phyloP scores from a whole-genome alignment of 2,888 invertebrate species.

The Acrocyrtus sp. region DNA sequence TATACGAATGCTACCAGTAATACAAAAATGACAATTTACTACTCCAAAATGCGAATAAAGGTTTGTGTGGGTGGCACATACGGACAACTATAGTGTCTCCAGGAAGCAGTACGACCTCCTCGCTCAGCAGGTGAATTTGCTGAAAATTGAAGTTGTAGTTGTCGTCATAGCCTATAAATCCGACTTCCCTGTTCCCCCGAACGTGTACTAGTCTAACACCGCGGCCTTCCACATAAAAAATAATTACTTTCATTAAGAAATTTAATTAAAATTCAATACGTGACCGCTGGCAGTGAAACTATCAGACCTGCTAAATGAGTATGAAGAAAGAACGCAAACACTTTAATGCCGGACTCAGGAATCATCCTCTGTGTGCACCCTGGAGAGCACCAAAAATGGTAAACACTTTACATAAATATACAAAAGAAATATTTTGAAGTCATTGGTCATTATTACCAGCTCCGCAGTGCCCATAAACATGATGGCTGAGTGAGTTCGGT shows the following conservation, averaged over 20 bases:
- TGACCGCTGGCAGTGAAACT: not conserved
- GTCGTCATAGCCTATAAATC: constrained; percentile 29
- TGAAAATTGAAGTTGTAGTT: constrained; percentile 36
- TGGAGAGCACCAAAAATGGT: no score
- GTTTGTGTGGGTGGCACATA: constrained; percentile 5
- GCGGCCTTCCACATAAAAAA: no score
- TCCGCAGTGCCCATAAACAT: not conserved
- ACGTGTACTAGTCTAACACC: constrained; percentile 28
- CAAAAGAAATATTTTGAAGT: no score
- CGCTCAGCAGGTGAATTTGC: constrained; percentile 5
- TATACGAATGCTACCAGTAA: constrained; percentile 33
- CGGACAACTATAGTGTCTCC: constrained; percentile 32
- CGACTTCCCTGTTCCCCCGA: constrained; percentile 29
- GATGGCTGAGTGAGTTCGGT: not conserved
- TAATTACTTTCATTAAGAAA: not conserved
- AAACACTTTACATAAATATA: no score
- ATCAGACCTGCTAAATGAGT: constrained; percentile 37
- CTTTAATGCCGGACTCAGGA: constrained; percentile 22
- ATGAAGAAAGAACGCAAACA: constrained; percentile 32
- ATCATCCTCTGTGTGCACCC: constrained; percentile 28
- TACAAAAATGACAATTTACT: not conserved
- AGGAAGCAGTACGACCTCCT: constrained; percentile 31
- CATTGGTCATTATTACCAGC: no score
- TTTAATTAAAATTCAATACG: not conserved
- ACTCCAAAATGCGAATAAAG: no score